Base-by-base conservation (phyloP, 1,140 invertebrate genomes). In the Zaprionus capensis region DNA sequence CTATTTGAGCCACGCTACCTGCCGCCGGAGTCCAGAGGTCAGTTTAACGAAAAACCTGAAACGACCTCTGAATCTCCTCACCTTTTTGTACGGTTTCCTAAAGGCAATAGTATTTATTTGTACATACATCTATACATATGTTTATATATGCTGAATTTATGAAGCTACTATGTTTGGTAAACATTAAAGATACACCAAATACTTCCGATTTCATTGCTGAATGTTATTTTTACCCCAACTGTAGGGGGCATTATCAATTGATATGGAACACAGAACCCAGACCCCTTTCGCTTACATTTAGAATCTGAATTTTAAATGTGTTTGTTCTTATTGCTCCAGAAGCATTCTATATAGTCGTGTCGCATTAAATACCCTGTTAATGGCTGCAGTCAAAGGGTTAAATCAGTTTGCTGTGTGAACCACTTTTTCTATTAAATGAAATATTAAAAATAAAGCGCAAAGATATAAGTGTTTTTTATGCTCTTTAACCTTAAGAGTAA, bases 11-110 rank as follows among this genome's bases (percentile, higher is more conserved):
- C 20, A 20, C 46, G 20, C 46, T 51, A 51, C 46, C 46, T 51
- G 46, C 46, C 20, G 7, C 4, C 9, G 0, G 20, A 51, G 46
- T 51, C 46, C 46, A 51, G 46, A 51, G 46, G 17, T 51, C 46
- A 51, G 20, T 51, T 51, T 14, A 5, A 51, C 46, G 20, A 24
- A 51, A 49, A 51, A 51, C 46, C 46, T 51, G 46, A 51, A 51
- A 51, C 20, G 46, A 51, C 46, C 46, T 51, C 20, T 51, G 20
- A 24, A 51, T 51, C 12, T 20, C 2, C 20, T 51, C 46, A 5
- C 17, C 17, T 51, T 14, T 51, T 51, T 22, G 11, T 51, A 51
- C 46, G 46, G 46, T 51, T 51, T 51, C 46, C 2, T 24, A 12
- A 14, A 11, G 20, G 9, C 17, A 51, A 14, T 24, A 24, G 20